Evolutionary conservation across 2,113 vertebrate genomes (phyloP), one percentile per base, ranked within the genome.

Genomic region (Psephotus haematonotus): DNA sequence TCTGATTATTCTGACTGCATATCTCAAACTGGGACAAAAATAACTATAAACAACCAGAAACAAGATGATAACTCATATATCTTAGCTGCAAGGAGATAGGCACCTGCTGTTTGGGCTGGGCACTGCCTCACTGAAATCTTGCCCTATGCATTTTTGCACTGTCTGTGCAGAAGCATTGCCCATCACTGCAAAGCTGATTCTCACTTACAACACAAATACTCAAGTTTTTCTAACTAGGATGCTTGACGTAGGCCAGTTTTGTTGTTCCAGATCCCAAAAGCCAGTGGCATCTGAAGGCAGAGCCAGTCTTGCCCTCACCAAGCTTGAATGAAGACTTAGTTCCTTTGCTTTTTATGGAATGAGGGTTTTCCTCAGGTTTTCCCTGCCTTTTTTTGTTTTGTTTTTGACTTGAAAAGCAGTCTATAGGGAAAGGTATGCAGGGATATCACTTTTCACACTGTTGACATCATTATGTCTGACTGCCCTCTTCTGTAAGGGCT

Each of bases 301-400:
- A 65, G 17, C 8, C 35, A 62, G 53, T 17, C 72, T 88, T 17
- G 1, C 5, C 4, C 2, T 1, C 2, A 28, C 19, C 1, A 1
- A 59, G 20, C 13, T 8, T 64, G 67, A 68, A 67, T 2, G 2
- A 17, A 3, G 57, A 50, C 10, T 72, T 28, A 17, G 13, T 33
- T 65, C 6, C 1, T 64, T 81, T 60, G 8, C 11, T 59, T 49
- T 81, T 63, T 69, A 50, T 1, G 0, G 22, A 64, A 41, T 39
- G 3, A 72, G 3, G 8, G 13, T 29, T 88, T 92, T 70, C 28
- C 8, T 72, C 9, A 7, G 18, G 10, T 57, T 57, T 57, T 57
- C 0, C 0, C 7, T 62, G 10, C 7, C 2, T 7, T 59, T 12
- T 52, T 10, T 16, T 41, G 6, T 23, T 46, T 11, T 35, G 33